These are phyloP conservation scores for Euplagia quadripunctaria DNA, from an alignment of 2,888 invertebrate genomes.

Conservation along the genomic window DNA sequence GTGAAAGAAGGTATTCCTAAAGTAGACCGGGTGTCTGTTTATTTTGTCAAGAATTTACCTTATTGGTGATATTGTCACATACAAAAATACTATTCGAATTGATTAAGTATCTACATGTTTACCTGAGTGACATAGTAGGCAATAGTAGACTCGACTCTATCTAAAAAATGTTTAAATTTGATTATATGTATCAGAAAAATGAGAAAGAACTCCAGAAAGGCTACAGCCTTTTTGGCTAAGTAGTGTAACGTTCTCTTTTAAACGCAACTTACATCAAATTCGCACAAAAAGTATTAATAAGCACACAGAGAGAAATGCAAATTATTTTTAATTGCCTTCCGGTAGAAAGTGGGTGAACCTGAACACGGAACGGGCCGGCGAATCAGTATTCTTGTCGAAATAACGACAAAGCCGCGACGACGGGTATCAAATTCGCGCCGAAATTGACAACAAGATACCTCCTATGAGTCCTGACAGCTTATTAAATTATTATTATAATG, in stretches of 20 bases:
- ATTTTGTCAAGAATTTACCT: slow-evolving; percentile 24
- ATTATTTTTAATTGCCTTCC: slow-evolving; percentile 85
- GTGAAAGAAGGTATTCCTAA: neutral
- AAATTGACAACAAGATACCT: slow-evolving; percentile 25
- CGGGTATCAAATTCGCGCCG: slow-evolving; percentile 56
- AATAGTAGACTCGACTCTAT: neutral
- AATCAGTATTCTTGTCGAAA: slow-evolving; percentile 75
- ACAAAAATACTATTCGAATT: neutral
- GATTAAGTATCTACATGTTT: neutral
- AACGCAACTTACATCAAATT: slow-evolving; percentile 54
- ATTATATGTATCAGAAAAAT: neutral
- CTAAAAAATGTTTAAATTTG: neutral
- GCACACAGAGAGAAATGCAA: slow-evolving; percentile 82
- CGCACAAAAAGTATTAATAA: slow-evolving; percentile 66
- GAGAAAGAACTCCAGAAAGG: neutral
- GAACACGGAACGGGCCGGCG: slow-evolving; percentile 74
- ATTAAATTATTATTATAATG: neutral
- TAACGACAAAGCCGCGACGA: slow-evolving; percentile 71
- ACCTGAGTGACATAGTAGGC: neutral
- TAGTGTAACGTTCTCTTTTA: slow-evolving; percentile 29
- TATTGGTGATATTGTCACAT: neutral
- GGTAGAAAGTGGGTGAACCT: slow-evolving; percentile 85
- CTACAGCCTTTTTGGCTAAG: neutral
- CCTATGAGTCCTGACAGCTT: slow-evolving; percentile 5
- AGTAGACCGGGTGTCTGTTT: neutral